These are phyloP conservation scores for Amiota minor DNA, from an alignment of 2,888 invertebrate species.

Conservation along the genomic window DNA sequence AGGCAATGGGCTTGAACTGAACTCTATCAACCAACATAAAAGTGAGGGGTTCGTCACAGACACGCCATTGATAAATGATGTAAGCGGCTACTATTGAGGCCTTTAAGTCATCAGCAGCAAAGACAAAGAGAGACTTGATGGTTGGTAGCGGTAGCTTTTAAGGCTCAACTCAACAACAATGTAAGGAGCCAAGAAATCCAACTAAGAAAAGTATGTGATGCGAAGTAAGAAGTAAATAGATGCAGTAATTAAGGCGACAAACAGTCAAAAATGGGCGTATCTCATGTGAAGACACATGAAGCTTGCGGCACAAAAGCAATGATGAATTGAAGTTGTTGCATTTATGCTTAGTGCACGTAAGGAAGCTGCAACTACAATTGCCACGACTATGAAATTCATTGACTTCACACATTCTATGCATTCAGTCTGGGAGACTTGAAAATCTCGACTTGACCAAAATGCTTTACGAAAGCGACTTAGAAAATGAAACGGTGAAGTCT, in stretches of 20 bases:
- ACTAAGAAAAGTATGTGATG: background rate
- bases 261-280: slow-evolving; percentile 60
- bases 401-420: no score
- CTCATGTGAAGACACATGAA: slow-evolving; percentile 53
- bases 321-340: slow-evolving; percentile 22
- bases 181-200: no score
- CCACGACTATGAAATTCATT: no score
- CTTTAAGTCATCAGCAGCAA: slow-evolving; percentile 49
- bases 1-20: slow-evolving; percentile 22
- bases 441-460: background rate
- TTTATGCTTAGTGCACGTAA: background rate
- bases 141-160: slow-evolving; percentile 11
- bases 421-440: no score
- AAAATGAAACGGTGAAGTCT: background rate
- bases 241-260: slow-evolving; percentile 66
- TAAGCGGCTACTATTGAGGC: slow-evolving; percentile 48
- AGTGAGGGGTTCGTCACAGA: slow-evolving; percentile 26
- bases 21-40: no score
- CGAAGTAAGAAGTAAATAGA: slow-evolving; percentile 48
- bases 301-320: slow-evolving; percentile 34
- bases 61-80: slow-evolving; percentile 57
- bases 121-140: slow-evolving; percentile 43
- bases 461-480: background rate
- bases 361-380: background rate
- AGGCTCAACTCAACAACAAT: background rate